phyloP scores from a whole-genome alignment of 2,797 vertebrate species.

The Lophotriccus pileatus region DNA sequence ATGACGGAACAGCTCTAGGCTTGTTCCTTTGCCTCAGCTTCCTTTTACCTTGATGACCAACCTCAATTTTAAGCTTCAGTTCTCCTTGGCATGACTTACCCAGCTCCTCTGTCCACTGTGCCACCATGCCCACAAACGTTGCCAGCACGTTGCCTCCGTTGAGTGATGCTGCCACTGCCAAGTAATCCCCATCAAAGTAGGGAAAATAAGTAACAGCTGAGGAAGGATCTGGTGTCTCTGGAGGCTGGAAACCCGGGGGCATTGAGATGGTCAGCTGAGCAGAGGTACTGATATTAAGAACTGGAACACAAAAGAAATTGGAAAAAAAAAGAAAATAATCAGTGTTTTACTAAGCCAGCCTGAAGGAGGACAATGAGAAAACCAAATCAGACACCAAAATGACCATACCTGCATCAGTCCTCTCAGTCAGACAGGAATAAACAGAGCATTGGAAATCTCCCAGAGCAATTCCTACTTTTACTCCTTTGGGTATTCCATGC shows the following conservation, averaged over 20 bases:
- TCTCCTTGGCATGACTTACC: constrained; percentile 71
- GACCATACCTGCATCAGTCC: constrained; percentile 86
- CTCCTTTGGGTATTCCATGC: constrained; percentile 86
- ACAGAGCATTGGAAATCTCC: constrained; percentile 96
- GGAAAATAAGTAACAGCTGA: constrained; percentile 87
- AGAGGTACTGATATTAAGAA: constrained; percentile 94
- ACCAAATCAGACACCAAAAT: background rate
- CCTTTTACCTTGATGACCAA: background rate
- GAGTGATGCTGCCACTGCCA: constrained; percentile 92
- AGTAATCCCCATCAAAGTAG: constrained; percentile 85
- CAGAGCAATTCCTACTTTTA: constrained; percentile 86
- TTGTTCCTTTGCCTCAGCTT: background rate
- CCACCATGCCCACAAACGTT: constrained; percentile 86
- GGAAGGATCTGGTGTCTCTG: constrained; percentile 72
- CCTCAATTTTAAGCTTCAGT: background rate
- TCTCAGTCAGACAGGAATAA: constrained; percentile 86
- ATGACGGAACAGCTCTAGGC: background rate
- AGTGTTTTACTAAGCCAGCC: background rate
- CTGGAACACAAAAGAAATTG: constrained; percentile 57
- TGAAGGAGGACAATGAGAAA: background rate
- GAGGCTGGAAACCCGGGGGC: constrained; percentile 85
- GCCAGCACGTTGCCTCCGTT: constrained; percentile 95
- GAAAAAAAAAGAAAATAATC: background rate
- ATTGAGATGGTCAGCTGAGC: constrained; percentile 88
- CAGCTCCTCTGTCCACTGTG: constrained; percentile 86